Conservation (phyloP, 2,888 invertebrate species). For the Gerris lacustris region DNA sequence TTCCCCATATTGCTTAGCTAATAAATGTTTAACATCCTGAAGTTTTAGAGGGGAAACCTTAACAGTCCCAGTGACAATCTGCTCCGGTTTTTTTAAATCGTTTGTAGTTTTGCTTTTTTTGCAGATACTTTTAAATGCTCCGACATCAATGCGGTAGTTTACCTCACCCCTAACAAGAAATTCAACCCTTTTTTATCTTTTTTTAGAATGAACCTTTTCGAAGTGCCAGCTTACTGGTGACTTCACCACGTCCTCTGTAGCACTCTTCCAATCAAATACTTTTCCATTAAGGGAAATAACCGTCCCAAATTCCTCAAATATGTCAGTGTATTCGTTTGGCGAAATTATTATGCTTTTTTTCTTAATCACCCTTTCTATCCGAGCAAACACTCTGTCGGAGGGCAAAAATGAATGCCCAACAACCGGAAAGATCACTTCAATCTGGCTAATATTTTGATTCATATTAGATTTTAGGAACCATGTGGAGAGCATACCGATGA, state of each 20-base stretch:
- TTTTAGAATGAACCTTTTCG: too few species aligned
- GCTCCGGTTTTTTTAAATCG: neutral
- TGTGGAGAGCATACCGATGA: slow-evolving; percentile 12
- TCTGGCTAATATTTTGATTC: neutral
- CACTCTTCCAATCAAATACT: slow-evolving; percentile 16
- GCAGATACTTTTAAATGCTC: slow-evolving; percentile 9
- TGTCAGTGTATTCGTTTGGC: slow-evolving; percentile 23
- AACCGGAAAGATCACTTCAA: slow-evolving; percentile 17
- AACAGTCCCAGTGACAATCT: too few species aligned
- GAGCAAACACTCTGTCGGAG: slow-evolving; percentile 24
- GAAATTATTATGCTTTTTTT: slow-evolving; percentile 22
- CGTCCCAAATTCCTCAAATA: slow-evolving; percentile 17
- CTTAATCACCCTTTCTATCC: slow-evolving; percentile 22
- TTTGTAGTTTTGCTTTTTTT: slow-evolving; percentile 12
- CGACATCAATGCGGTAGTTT: slow-evolving; percentile 13
- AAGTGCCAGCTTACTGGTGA: slow-evolving; percentile 18
- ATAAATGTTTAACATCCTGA: slow-evolving; percentile 16
- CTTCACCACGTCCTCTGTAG: slow-evolving; percentile 17
- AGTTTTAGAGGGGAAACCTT: slow-evolving; percentile 11
- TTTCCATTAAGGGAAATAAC: slow-evolving; percentile 17
- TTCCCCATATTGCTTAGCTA: slow-evolving; percentile 14
- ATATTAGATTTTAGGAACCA: slow-evolving; percentile 9
- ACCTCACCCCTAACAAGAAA: slow-evolving; percentile 18
- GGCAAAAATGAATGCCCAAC: slow-evolving; percentile 25
- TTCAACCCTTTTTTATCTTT: slow-evolving; percentile 8